Evolutionary conservation across 2,797 vertebrate species (phyloP), one percentile per base, ranked within the genome.

Genomic region (Gymnodraco acuticeps): DNA sequence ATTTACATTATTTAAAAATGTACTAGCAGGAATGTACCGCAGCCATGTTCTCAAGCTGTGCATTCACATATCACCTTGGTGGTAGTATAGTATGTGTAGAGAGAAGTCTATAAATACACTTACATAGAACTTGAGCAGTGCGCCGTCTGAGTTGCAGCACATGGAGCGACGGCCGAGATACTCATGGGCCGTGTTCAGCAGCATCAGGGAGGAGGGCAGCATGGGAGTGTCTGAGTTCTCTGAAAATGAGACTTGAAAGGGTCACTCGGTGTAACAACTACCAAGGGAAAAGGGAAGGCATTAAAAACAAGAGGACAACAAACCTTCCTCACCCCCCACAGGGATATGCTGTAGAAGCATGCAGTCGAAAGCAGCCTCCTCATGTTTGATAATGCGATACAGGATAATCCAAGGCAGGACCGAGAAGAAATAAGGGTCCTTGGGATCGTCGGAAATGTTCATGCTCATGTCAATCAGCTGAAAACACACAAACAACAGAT

Each of bases 401-500:
- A 99, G 90, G 59, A 97, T 94, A 73, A 99, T 95, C 98, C 98
- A 99, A 0, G 98, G 98, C 81, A 99, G 92, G 69, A 99, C 97
- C 0, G 98, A 99, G 70, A 97, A 97, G 77, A 99, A 96, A 0
- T 96, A 96, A 0, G 96, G 97, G 69, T 99, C 98, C 83, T 97
- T 99, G 43, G 96, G 94, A 19, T 99, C 98, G 3, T 99, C 98
- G 0, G 96, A 96, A 16, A 96, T 84, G 2, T 94, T 94, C 98
- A 99, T 99, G 93, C 97, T 98, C 69, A 95, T 96, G 81, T 98
- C 97, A 31, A 99, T 98, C 84, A 99, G 90, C 98, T 99, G 86
- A 61, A 55, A 87, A 60, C 13, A 81, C 15, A 84, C 56, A 17
- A 71, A 10, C 4, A 48, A 38, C 19, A 2, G 17, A 47, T 56